Conservation (phyloP, 2,888 invertebrate species). For the Tridacna crocea region DNA sequence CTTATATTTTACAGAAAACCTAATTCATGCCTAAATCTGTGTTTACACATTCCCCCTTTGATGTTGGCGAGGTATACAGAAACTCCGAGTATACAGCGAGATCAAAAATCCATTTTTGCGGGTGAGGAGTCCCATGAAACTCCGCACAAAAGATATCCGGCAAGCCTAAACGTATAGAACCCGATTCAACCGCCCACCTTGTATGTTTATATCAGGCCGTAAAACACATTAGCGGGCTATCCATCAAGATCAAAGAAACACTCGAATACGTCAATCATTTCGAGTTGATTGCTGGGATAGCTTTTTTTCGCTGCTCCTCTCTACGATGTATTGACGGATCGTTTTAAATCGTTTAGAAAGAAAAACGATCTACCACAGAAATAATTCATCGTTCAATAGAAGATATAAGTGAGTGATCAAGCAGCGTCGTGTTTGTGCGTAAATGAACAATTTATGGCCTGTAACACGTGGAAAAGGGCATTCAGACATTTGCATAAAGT, state of each 20-base stretch:
- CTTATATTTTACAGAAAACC: conserved; percentile 60
- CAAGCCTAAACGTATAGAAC: conserved; percentile 4
- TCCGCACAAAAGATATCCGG: conserved; percentile 63
- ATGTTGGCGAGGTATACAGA: conserved; percentile 52
- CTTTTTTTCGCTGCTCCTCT: conserved; percentile 8
- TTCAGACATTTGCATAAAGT: too few species aligned
- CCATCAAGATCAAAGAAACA: conserved; percentile 69
- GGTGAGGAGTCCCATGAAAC: conserved; percentile 58
- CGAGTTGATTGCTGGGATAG: conserved; percentile 12
- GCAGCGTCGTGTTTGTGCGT: too few species aligned
- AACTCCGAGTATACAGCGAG: conserved; percentile 57
- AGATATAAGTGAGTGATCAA: too few species aligned
- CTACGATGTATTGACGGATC: not conserved
- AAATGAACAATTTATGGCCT: too few species aligned
- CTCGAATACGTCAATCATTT: conserved; percentile 72
- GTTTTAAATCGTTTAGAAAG: not conserved
- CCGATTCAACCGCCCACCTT: conserved; percentile 53
- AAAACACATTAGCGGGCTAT: conserved; percentile 61
- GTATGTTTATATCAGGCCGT: conserved; percentile 55
- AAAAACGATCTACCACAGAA: too few species aligned
- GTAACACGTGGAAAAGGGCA: too few species aligned
- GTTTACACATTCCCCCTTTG: conserved; percentile 59
- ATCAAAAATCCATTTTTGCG: conserved; percentile 65
- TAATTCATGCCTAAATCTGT: conserved; percentile 60
- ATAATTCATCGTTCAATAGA: too few species aligned